These are phyloP conservation scores for Labeo calbasu DNA, from an alignment of 2,797 vertebrate species.

Conservation along the genomic window DNA sequence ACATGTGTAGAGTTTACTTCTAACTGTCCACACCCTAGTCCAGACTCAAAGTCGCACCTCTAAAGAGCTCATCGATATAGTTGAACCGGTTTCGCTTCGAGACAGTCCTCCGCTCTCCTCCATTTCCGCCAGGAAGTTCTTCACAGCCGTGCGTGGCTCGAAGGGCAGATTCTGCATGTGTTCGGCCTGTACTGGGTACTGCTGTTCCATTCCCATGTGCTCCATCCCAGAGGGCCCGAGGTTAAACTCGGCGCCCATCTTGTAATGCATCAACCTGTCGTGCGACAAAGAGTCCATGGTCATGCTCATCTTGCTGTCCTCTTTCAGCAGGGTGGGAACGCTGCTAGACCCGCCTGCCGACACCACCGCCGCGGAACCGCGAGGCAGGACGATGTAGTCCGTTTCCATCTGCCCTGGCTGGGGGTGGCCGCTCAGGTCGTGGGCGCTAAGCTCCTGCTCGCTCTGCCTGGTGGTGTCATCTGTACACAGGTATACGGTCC, in stretches of 20 bases:
- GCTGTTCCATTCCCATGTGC: conserved; percentile 96
- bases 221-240: conserved; percentile 93
- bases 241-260: conserved; percentile 93
- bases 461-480: conserved; percentile 91
- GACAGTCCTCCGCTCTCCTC: conserved; percentile 92
- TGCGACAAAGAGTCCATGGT: conserved; percentile 93
- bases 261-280: conserved; percentile 97
- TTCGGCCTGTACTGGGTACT: conserved; percentile 84
- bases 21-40: not conserved
- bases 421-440: conserved; percentile 84
- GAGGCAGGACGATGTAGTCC: conserved; percentile 98
- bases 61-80: conserved; percentile 98
- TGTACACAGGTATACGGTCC: conserved; percentile 96
- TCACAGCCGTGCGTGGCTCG: conserved; percentile 96
- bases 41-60: conserved; percentile 82
- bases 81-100: conserved; percentile 96
- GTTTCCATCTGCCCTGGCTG: conserved; percentile 93
- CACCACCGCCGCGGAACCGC: conserved; percentile 69
- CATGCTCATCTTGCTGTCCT: conserved; percentile 95
- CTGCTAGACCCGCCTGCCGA: conserved; percentile 77
- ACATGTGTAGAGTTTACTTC: not conserved
- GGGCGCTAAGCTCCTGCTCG: conserved; percentile 88
- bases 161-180: conserved; percentile 97
- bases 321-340: conserved; percentile 89
- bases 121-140: conserved; percentile 99